phyloP scores from a whole-genome alignment of 35 echinoderm and acorn worm species.

The Heliocidaris erythrogramma region DNA sequence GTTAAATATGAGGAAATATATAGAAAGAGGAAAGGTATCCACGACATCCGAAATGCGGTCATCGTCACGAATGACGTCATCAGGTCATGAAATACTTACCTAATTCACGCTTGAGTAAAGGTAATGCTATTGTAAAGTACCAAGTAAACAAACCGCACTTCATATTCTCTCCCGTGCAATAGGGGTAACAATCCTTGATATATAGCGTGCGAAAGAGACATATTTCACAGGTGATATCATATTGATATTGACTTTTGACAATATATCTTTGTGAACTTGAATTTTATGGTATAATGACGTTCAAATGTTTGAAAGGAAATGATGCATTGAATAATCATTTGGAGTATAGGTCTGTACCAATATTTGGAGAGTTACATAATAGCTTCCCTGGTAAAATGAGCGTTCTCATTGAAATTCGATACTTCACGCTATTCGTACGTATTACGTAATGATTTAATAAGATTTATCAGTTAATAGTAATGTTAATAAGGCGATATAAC shows the following conservation, averaged over 20 bases:
- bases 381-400: no score
- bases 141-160: not conserved
- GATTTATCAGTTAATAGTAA: no score
- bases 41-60: not conserved
- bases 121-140: not conserved
- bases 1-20: not conserved
- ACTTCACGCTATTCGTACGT: no score
- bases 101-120: not conserved
- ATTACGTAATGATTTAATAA: no score
- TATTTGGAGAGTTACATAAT: not conserved
- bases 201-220: conserved; percentile 16
- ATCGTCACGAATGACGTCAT: not conserved
- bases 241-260: not conserved
- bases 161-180: not conserved
- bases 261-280: not conserved
- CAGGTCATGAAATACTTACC: not conserved
- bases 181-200: not conserved
- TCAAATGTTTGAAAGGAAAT: not conserved
- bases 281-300: not conserved
- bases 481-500: no score
- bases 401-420: no score
- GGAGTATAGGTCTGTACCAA: not conserved
- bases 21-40: not conserved
- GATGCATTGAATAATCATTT: not conserved
- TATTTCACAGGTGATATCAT: not conserved